phyloP scores from a whole-genome alignment of 2,888 invertebrate genomes.

The Flexamia atlantica region DNA sequence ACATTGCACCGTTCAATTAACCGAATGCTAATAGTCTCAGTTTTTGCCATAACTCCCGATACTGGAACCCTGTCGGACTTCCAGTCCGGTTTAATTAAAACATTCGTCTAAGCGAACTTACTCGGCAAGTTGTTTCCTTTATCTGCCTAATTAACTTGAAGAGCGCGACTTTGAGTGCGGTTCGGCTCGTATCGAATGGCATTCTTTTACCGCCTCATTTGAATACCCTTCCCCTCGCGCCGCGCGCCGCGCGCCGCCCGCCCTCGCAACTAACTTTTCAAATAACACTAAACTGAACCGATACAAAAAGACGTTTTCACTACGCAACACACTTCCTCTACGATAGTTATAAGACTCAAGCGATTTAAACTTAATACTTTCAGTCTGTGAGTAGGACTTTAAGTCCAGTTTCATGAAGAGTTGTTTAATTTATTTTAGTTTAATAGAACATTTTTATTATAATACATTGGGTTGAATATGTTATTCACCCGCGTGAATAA shows the following conservation, averaged over 20 bases:
- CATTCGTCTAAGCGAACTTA: slow-evolving; percentile 32
- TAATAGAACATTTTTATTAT: neutral
- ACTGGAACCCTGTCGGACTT: slow-evolving; percentile 20
- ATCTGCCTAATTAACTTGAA: slow-evolving; percentile 54
- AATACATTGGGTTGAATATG: too few species aligned
- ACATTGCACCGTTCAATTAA: slow-evolving; percentile 50
- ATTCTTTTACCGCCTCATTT: slow-evolving; percentile 51
- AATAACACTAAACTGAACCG: slow-evolving; percentile 41
- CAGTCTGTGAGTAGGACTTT: neutral
- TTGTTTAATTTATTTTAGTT: neutral
- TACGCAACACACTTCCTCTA: slow-evolving; percentile 21
- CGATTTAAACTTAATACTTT: neutral
- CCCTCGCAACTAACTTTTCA: slow-evolving; percentile 10
- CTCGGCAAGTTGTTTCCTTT: slow-evolving; percentile 39
- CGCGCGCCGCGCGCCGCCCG: neutral
- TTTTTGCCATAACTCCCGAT: slow-evolving; percentile 48
- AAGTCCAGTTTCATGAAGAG: neutral
- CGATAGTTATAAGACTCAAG: slow-evolving; percentile 1
- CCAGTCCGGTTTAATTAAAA: slow-evolving; percentile 53
- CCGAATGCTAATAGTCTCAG: slow-evolving; percentile 49
- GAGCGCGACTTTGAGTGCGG: slow-evolving; percentile 44
- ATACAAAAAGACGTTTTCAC: slow-evolving; percentile 35
- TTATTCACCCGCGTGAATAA: too few species aligned
- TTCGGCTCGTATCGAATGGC: slow-evolving; percentile 47
- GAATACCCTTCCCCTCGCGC: slow-evolving; percentile 42